A percentile compares a stretch with the other conserved stretches of the same genome.
Conservation (phyloP, 2,113 vertebrate genomes). For the Ailuropoda melanoleuca region DNA sequence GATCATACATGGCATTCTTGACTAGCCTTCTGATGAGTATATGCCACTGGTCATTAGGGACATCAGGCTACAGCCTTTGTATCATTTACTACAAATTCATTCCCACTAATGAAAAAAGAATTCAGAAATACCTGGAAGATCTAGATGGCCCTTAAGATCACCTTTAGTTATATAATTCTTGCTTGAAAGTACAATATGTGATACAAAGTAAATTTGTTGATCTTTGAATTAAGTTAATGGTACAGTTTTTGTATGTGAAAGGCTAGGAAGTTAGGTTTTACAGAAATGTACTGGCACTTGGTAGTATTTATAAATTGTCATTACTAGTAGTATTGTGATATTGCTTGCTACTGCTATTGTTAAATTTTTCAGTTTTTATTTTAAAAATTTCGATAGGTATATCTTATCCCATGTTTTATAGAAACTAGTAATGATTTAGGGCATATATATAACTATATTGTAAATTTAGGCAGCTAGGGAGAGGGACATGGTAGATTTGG, state of each 20-base stretch:
- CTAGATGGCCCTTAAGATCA: not conserved
- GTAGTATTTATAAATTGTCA: slow-evolving; percentile 17
- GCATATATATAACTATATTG: not conserved
- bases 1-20: not conserved
- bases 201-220: slow-evolving; percentile 3
- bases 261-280: not conserved
- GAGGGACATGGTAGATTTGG: not conserved
- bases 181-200: not conserved
- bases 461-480: not conserved
- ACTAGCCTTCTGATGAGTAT: not conserved
- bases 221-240: slow-evolving; percentile 13
- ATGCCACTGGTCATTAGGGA: not conserved
- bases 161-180: not conserved
- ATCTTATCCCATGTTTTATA: not conserved
- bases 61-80: not conserved
- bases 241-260: slow-evolving; percentile 32
- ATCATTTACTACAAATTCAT: not conserved
- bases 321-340: not conserved
- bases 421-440: slow-evolving; percentile 23
- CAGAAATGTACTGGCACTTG: not conserved
- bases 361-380: slow-evolving; percentile 34
- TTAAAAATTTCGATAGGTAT: not conserved
- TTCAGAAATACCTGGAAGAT: not conserved
- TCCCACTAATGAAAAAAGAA: not conserved
- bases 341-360: not conserved